Base-by-base conservation (phyloP, 2,888 invertebrate species). In the Eulithis prunata region DNA sequence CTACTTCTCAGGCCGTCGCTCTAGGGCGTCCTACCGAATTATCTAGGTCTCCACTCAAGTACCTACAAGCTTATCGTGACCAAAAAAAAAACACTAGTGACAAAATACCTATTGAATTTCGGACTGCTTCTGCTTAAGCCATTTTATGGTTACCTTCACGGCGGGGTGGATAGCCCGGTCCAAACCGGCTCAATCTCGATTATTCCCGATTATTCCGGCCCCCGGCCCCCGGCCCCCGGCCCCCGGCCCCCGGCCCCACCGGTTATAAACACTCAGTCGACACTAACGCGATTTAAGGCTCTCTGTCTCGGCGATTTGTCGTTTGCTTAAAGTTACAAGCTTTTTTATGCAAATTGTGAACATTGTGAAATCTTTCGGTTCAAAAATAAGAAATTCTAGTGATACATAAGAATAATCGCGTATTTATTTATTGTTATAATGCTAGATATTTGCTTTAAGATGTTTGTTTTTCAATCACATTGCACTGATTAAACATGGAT, bases 281-380 rank as follows among this genome's bases (percentile, higher is more conserved):
- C 85, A 84, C 85, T 86, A 86, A 88, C 84, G 82, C 89, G 87
- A 88, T 88, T 87, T 87, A 86, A 80, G 83, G 86, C 68, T 61
- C 86, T 85, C 81, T 80, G 78, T 78, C 78, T 78, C 77, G 78
- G 78, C 77, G 77, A 75, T 73, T 74, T 72, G 66, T 57, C 41
- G 66, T 67, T 57, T 71, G 75, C 73, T 46, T 14, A 57, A 68
- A 68, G 62, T 12, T 11, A 66, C 47, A 28, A 61, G 63, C 53
- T 55, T 59, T 55, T 41, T 36, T 14, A 43, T 41, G 41, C 41
- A 41, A 41, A 41, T 10, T 41, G n/a, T n/a, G 8, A 41, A 41
- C 41, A 41, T 11, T 41, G 6, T 41, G 1, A 41, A 10, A 10
- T 41, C 4, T 11, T 41, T 41, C 32, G 0, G 32, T 32, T 32